Evolutionary conservation across 2,113 vertebrate genomes (phyloP), one percentile per base, ranked within the genome.

Genomic region (Myodes glareolus): DNA sequence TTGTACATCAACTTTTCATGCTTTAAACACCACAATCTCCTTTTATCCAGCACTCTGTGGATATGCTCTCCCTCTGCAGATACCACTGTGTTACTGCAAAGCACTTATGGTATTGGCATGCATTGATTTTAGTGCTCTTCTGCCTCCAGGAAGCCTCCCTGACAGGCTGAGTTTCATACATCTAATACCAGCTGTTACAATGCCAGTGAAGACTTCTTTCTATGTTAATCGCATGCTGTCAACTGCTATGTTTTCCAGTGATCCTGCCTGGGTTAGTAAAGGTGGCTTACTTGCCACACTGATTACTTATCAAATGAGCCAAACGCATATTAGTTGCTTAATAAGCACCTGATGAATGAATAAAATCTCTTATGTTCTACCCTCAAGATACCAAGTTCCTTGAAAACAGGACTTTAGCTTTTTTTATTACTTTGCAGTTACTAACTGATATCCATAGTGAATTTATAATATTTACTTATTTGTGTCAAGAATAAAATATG

Each of bases 391-490:
- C n/a, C 7, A 91, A 95, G 36, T 12, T 77, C 73, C 2, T 31
- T 84, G 75, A 96, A 36, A 93, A 86, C 6, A 94, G 16, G 23
- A 93, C 70, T 93, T 52, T 84, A 27, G 23, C 16, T 17, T 89
- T 47, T 80, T 95, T 67, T 91, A 73, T 67, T 61, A 81, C 84
- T 58, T 81, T 88, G 33, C 1, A 81, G 8, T 7, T 47, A 12
- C 25, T 23, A n/a, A 39, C 31, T 93, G 19, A 68, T 92, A 36
- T 25, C 76, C 39, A 61, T 10, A 84, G 70, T 75, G 12, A 29
- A 17, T 76, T 96, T 85, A 55, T 50, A 80, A 94, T 50, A 68
- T 29, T 72, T 81, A 25, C 16, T 93, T 36, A 94, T 87, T 82
- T 97, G 7, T 47, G 77, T 47, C 75, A 11, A 93, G n/a, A 94